A percentile compares a stretch with the other conserved stretches of the same genome.
These are phyloP conservation scores for Drosophila tani DNA, from an alignment of 1,140 invertebrate species.

Conservation along the genomic window DNA sequence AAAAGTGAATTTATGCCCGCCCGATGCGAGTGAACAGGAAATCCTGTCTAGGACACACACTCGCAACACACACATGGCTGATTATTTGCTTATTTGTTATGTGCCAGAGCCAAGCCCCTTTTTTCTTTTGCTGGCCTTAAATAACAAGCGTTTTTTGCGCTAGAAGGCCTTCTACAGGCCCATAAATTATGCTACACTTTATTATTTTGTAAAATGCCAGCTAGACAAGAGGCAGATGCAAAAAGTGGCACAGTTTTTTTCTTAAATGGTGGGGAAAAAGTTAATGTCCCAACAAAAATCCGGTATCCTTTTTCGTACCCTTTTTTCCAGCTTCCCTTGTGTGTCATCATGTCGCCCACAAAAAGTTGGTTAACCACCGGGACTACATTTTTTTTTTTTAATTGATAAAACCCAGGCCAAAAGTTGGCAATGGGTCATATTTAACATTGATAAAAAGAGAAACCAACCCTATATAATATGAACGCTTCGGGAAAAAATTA, in stretches of 20 bases:
- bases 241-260: conserved; percentile 22
- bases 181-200: conserved; percentile 76
- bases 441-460: background rate
- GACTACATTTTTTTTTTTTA: conserved; percentile 9
- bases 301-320: conserved; percentile 5
- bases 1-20: conserved; percentile 67
- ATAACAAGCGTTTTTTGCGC: conserved; percentile 65
- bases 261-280: conserved; percentile 33
- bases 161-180: conserved; percentile 55
- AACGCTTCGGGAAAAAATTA: background rate
- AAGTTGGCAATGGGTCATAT: conserved; percentile 6
- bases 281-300: conserved; percentile 31
- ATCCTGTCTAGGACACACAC: conserved; percentile 29
- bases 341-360: conserved; percentile 26
- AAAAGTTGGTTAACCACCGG: conserved; percentile 29
- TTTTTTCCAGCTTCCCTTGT: conserved; percentile 15
- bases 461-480: no score
- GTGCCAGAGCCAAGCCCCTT: background rate
- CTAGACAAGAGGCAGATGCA: conserved; percentile 28
- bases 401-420: conserved; percentile 20
- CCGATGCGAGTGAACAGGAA: conserved; percentile 43
- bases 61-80: conserved; percentile 28
- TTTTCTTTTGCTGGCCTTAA: conserved; percentile 50
- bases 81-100: conserved; percentile 70
- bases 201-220: conserved; percentile 67